A percentile compares a stretch with the other conserved stretches of the same genome.
Evolutionary conservation across 2,888 invertebrate genomes (phyloP).

Genomic region (Archips xylosteana): DNA sequence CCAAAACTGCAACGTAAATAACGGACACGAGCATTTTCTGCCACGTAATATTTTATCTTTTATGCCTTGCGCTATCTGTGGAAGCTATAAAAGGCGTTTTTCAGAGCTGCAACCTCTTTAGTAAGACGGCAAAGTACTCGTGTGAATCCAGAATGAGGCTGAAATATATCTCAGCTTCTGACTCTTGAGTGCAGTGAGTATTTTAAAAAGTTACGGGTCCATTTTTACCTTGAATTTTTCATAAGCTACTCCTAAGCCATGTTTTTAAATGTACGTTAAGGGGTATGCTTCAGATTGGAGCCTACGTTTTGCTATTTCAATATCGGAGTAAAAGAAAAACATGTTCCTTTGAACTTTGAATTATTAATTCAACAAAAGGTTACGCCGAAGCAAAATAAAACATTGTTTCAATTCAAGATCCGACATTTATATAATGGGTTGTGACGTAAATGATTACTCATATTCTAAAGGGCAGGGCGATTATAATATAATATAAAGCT

Average conservation of each 20-base stretch:
- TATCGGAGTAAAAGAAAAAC: neutral
- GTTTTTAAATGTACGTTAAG: neutral
- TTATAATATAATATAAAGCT: no score
- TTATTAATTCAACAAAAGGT: neutral
- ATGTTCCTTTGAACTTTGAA: neutral
- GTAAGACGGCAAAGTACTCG: conserved; percentile 33
- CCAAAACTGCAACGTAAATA: neutral
- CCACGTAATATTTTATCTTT: conserved; percentile 18
- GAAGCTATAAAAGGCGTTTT: conserved; percentile 31
- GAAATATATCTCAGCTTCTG: conserved; percentile 38
- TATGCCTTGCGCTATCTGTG: conserved; percentile 24
- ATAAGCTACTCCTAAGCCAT: neutral
- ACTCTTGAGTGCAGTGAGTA: conserved; percentile 31
- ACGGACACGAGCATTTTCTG: neutral
- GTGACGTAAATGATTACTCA: neutral
- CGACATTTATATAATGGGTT: conserved; percentile 7
- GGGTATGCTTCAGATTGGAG: neutral
- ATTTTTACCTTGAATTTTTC: conserved; percentile 25
- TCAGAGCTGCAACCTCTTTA: conserved; percentile 29
- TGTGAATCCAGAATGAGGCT: conserved; percentile 42
- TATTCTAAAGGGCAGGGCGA: no score
- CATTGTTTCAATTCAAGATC: neutral
- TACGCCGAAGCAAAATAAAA: neutral
- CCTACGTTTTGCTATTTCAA: neutral
- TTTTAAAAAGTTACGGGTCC: conserved; percentile 33